Evolutionary conservation across 1,140 invertebrate species (phyloP).

Genomic region (Tigriopus japonicus): DNA sequence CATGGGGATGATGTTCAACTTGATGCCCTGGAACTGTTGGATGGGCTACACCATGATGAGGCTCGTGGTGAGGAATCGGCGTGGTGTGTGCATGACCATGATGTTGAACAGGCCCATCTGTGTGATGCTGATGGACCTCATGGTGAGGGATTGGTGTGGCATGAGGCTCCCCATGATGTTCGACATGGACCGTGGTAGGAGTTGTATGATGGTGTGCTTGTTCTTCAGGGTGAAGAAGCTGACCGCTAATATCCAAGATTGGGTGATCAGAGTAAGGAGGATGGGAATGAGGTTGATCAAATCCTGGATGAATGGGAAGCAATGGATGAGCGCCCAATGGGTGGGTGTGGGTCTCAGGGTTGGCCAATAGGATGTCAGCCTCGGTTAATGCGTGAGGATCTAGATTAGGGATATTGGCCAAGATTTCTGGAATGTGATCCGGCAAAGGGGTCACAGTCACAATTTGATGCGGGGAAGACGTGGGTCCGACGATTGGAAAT

Average conservation of each 20-base stretch:
- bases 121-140: background rate
- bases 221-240: background rate
- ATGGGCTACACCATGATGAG: too few species aligned
- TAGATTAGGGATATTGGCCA: background rate
- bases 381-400: background rate
- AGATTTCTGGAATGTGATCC: background rate
- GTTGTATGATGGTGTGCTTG: background rate
- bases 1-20: too few species aligned
- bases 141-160: background rate
- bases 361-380: background rate
- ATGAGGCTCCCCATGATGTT: background rate
- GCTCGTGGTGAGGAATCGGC: background rate
- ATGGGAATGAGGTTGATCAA: slow-evolving; percentile 2
- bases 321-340: slow-evolving; percentile 1
- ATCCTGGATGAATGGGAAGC: slow-evolving; percentile 4
- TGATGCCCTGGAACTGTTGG: too few species aligned
- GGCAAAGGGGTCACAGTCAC: too few species aligned
- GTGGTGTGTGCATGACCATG: background rate
- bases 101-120: background rate
- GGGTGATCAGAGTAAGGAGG: background rate
- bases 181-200: background rate
- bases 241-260: background rate
- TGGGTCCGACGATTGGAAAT: too few species aligned
- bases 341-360: slow-evolving; percentile 7
- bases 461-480: too few species aligned